phyloP scores from a whole-genome alignment of 1,140 invertebrate species.

The Asbolus verrucosus region DNA sequence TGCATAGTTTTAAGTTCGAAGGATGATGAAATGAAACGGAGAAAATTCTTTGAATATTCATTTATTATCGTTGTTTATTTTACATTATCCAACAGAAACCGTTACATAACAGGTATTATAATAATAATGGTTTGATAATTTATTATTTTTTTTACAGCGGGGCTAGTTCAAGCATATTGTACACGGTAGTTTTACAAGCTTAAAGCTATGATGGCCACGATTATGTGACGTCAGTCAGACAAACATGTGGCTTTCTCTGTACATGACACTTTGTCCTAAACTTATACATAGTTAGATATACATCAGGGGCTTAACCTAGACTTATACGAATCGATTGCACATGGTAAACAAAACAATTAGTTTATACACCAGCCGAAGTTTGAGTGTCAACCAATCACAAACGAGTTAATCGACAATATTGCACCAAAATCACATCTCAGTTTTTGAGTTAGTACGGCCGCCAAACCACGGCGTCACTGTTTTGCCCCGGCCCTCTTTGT shows the following conservation, averaged over 20 bases:
- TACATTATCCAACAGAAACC: constrained; percentile 51
- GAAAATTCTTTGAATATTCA: constrained; percentile 37
- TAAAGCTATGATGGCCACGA: constrained; percentile 34
- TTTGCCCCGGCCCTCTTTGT: constrained; percentile 73
- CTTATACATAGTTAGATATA: constrained; percentile 32
- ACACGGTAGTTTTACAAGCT: constrained; percentile 39
- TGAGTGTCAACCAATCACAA: too few species aligned
- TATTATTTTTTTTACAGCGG: constrained; percentile 40
- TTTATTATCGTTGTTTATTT: constrained; percentile 52
- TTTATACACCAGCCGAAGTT: too few species aligned
- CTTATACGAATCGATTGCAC: constrained; percentile 35
- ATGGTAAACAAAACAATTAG: constrained; percentile 22
- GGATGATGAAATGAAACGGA: constrained; percentile 11
- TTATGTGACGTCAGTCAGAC: constrained; percentile 1
- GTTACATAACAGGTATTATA: constrained; percentile 32
- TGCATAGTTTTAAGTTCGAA: constrained; percentile 36
- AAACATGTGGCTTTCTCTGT: constrained; percentile 35
- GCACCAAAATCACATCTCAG: constrained; percentile 44
- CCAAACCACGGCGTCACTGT: constrained; percentile 76
- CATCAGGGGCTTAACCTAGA: constrained; percentile 32
- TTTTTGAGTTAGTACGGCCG: constrained; percentile 67
- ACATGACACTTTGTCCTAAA: constrained; percentile 37
- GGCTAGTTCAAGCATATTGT: constrained; percentile 45
- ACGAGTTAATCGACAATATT: constrained; percentile 42
- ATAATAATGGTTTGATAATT: constrained; percentile 39